Base-by-base conservation (phyloP, 2,888 invertebrate genomes). In the Dicycla oo region DNA sequence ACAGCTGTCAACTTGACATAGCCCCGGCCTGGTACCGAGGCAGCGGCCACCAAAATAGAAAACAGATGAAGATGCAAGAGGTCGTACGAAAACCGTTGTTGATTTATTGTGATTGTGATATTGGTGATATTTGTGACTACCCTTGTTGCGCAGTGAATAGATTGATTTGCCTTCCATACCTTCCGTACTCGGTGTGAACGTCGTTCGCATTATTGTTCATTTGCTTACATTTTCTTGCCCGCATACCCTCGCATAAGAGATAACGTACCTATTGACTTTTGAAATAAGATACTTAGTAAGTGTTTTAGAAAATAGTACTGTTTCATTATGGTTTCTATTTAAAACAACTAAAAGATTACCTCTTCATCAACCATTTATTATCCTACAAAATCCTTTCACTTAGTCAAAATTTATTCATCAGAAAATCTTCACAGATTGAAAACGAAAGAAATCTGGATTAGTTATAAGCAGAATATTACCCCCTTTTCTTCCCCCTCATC, bases 341-440 rank as follows among this genome's bases (percentile, higher is more conserved):
- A 61, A 34, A 38, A 38, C 20, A 54, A 66, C 38, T 54, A 11
- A 30, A 38, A 23, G 3, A 2, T 20, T 38, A 3, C 1, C 18
- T 45, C 7, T n/a, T 67, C 13, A 54, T 62, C 15, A 63, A 23
- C 3, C 3, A 62, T 10, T 10, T 20, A 66, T 45, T n/a, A 26
- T n/a, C 2, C 8, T 2, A 13, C 1, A 13, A 49, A 43, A 57
- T n/a, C 15, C 5, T 34, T 20, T 43, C 15, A 63, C 23, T 49
- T 13, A 10, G 20, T 45, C 4, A 70, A 70, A 47, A 30, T 30
- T 8, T 15, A 34, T 38, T 72, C n/a, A 38, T 65, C 43, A 65
- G 34, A 64, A 43, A 40, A 64, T 0, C 11, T 56, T 34, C 23
- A 47, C n/a, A 34, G 38, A 61, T 54, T 38, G 7, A 26, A 60